phyloP scores from a whole-genome alignment of 1,140 invertebrate genomes.

The Cydia pomonella region DNA sequence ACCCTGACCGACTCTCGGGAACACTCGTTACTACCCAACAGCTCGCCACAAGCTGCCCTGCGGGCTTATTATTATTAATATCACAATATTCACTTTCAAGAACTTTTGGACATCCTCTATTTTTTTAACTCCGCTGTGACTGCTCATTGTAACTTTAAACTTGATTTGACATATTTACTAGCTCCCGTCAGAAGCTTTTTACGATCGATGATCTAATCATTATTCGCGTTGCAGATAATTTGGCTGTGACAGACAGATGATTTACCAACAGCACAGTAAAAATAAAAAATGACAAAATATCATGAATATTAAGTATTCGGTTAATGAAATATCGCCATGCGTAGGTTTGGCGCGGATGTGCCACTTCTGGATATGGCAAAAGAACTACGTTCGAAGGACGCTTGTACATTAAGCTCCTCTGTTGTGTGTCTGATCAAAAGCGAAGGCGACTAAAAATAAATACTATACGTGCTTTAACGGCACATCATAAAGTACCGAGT shows the following conservation, averaged over 20 bases:
- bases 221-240: conserved; percentile 29
- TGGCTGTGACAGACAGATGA: conserved; percentile 27
- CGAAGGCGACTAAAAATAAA: no score
- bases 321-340: conserved; percentile 36
- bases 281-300: conserved; percentile 30
- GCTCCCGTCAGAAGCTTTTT: conserved; percentile 14
- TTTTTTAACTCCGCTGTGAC: no score
- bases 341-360: neutral
- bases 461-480: no score
- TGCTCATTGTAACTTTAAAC: neutral
- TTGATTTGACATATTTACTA: conserved; percentile 1
- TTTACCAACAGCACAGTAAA: conserved; percentile 22
- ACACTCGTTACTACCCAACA: no score
- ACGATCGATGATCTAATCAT: conserved; percentile 15
- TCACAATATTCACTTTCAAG: no score
- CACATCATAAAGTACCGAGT: no score
- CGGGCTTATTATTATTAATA: no score
- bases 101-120: no score
- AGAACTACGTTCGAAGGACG: neutral
- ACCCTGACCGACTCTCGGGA: no score
- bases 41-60: no score
- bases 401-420: neutral
- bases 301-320: conserved; percentile 33
- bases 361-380: neutral
- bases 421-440: no score